Conservation (phyloP, 1,140 invertebrate species). For the Drosophila willistoni region DNA sequence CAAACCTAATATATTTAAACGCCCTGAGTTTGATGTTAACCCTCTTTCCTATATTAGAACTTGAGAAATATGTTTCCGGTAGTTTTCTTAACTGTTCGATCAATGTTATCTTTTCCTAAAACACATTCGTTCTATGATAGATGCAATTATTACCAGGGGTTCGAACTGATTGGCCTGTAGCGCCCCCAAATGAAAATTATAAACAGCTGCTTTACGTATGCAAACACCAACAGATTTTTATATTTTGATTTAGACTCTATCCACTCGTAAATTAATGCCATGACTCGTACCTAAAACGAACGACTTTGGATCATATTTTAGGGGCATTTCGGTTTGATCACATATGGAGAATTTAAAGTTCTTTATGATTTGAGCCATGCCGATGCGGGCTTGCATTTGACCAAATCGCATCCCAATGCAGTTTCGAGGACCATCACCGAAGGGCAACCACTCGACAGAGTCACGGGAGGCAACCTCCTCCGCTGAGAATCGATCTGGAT, state of each 20-base stretch:
- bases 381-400: slow-evolving; percentile 82
- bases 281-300: slow-evolving; percentile 48
- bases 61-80: too few species aligned
- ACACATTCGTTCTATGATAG: too few species aligned
- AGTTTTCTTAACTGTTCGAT: too few species aligned
- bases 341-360: slow-evolving; percentile 70
- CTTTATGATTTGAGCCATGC: slow-evolving; percentile 78
- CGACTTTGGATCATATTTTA: slow-evolving; percentile 49
- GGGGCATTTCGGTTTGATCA: slow-evolving; percentile 60
- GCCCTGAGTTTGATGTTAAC: too few species aligned
- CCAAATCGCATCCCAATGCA: slow-evolving; percentile 84
- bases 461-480: slow-evolving; percentile 82
- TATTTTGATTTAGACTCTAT: slow-evolving; percentile 36
- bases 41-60: too few species aligned
- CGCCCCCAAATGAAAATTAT: too few species aligned
- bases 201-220: not conserved
- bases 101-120: too few species aligned
- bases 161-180: too few species aligned
- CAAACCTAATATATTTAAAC: too few species aligned
- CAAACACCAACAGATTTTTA: slow-evolving; percentile 10
- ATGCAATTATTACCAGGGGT: too few species aligned
- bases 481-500: slow-evolving; percentile 85
- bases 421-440: slow-evolving; percentile 86
- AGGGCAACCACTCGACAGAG: slow-evolving; percentile 85
- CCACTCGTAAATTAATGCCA: slow-evolving; percentile 46